Conservation (phyloP, 2,797 vertebrate species). For the Emydoidea blandingii region DNA sequence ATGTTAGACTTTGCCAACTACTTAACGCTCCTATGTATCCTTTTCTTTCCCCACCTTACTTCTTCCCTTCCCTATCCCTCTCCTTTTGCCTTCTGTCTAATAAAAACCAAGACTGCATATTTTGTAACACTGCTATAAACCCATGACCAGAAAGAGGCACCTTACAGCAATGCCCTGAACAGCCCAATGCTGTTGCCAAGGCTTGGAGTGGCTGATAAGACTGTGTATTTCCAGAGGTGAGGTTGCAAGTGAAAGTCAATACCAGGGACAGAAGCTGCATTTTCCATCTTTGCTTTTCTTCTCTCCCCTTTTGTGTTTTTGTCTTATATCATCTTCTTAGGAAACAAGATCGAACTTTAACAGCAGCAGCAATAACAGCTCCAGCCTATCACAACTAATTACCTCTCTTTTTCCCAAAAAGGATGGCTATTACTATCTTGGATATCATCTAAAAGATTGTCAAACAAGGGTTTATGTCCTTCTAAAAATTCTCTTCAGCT, state of each 20-base stretch:
- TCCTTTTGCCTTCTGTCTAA: not conserved
- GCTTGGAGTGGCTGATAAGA: not conserved
- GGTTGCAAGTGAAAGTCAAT: not conserved
- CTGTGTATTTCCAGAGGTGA: not conserved
- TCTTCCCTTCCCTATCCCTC: not conserved
- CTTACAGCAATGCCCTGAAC: too few species aligned
- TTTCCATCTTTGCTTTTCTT: not conserved
- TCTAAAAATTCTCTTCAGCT: not conserved
- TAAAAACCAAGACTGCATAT: not conserved
- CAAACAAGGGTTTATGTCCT: not conserved
- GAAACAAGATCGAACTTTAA: not conserved
- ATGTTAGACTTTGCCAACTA: not conserved
- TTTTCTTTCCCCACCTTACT: not conserved
- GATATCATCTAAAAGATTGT: not conserved
- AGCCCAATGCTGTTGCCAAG: not conserved
- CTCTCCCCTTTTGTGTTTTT: not conserved
- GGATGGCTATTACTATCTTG: not conserved
- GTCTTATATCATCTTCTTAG: not conserved
- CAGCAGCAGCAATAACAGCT: too few species aligned
- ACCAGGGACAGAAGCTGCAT: not conserved
- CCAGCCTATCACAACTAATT: not conserved
- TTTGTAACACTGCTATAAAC: not conserved
- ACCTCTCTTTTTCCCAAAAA: too few species aligned
- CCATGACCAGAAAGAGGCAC: not conserved
- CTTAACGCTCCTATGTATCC: not conserved